Evolutionary conservation across 2,113 vertebrate genomes (phyloP).

Genomic region (Salvelinus alpinus): DNA sequence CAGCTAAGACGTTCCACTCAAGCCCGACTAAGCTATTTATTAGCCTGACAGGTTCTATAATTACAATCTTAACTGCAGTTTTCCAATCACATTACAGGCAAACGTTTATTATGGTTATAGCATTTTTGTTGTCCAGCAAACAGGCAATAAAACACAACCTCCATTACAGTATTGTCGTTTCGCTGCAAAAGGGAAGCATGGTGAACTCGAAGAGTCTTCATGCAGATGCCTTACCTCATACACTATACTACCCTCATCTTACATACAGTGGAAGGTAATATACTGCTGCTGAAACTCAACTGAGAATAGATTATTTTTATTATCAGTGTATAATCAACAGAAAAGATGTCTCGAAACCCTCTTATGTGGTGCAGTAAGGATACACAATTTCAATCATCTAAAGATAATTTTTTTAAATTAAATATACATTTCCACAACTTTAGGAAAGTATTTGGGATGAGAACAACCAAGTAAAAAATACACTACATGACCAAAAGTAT

Average conservation of each 20-base stretch:
- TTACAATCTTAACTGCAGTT: slow-evolving; percentile 68
- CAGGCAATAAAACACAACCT: slow-evolving; percentile 63
- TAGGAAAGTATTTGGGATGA: no score
- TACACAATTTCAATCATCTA: no score
- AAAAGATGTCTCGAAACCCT: no score
- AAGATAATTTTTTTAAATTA: no score
- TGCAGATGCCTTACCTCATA: slow-evolving; percentile 28
- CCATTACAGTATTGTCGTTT: slow-evolving; percentile 51
- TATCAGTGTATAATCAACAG: no score
- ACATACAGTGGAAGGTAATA: neutral
- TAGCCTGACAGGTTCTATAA: slow-evolving; percentile 64
- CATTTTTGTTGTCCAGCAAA: slow-evolving; percentile 61
- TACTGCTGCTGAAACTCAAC: no score
- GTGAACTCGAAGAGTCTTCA: slow-evolving; percentile 15
- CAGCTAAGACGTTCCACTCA: slow-evolving; percentile 45
- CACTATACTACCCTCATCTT: no score
- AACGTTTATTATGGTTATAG: slow-evolving; percentile 63
- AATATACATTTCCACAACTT: no score
- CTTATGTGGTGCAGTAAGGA: no score
- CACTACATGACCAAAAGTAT: no score
- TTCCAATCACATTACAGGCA: slow-evolving; percentile 66
- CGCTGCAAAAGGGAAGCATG: slow-evolving; percentile 46
- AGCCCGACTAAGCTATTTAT: slow-evolving; percentile 53
- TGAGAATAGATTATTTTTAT: no score
- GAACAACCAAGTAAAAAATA: no score